Evolutionary conservation across 2,797 vertebrate species (phyloP).

Genomic region (Dendrocincla fuliginosa): DNA sequence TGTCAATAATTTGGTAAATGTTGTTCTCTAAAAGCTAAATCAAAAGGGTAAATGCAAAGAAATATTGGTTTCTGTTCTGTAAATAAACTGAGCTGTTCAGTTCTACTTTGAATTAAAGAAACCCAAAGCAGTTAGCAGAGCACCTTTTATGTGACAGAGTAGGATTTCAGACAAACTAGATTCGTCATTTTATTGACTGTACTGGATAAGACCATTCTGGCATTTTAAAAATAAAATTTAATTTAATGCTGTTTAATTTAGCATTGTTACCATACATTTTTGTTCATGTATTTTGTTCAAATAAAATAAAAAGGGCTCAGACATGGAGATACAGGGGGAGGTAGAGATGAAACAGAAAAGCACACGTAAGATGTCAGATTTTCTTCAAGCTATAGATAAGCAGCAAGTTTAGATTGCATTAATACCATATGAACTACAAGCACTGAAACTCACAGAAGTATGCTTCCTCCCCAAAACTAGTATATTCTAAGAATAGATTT

Average conservation of each 20-base stretch:
- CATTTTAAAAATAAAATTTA: background rate
- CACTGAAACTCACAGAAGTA: background rate
- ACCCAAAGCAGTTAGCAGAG: background rate
- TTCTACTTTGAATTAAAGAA: conserved; percentile 32
- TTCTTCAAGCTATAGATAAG: background rate
- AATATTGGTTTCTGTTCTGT: conserved; percentile 47
- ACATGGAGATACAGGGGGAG: background rate
- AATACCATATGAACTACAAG: background rate
- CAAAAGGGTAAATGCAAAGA: conserved; percentile 41
- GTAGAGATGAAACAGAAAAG: background rate
- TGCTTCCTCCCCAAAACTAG: background rate
- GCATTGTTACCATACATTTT: background rate
- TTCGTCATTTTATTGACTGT: background rate
- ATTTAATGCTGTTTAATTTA: background rate
- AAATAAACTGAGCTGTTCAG: conserved; percentile 50
- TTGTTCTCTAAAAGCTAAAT: conserved; percentile 1
- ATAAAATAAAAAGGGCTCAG: background rate
- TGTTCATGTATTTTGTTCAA: background rate
- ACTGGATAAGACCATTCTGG: background rate
- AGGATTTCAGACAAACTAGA: background rate
- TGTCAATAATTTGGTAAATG: conserved; percentile 8
- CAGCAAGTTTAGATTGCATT: background rate
- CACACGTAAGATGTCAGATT: background rate
- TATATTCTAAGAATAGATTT: background rate
- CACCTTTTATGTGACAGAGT: background rate